These are phyloP conservation scores for Agriopis leucophaearia DNA, from an alignment of 2,888 invertebrate species.

Conservation along the genomic window DNA sequence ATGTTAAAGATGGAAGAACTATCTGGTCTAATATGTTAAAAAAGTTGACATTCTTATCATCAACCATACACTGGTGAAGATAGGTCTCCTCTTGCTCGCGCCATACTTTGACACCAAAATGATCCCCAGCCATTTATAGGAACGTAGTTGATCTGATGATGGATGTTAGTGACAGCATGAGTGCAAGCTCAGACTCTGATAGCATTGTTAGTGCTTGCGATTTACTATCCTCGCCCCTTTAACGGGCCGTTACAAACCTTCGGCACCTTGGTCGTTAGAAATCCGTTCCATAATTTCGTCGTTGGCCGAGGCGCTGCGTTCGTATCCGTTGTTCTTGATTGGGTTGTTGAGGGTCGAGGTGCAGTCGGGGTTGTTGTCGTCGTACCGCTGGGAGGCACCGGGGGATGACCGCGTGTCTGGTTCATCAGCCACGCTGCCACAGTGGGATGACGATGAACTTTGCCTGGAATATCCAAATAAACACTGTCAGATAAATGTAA, in stretches of 20 bases:
- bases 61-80: not conserved
- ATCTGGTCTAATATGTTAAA: not conserved
- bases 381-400: constrained; percentile 79
- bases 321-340: constrained; percentile 84
- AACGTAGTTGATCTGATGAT: not conserved
- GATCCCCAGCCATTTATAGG: not conserved
- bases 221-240: constrained; percentile 39
- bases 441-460: constrained; percentile 84
- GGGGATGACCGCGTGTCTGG: constrained; percentile 84
- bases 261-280: constrained; percentile 83
- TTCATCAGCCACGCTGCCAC: constrained; percentile 81
- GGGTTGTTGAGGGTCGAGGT: constrained; percentile 79
- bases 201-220: constrained; percentile 33
- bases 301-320: constrained; percentile 76
- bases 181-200: constrained; percentile 25
- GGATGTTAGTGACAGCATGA: constrained; percentile 31
- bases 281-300: constrained; percentile 82
- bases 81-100: not conserved
- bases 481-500: not conserved
- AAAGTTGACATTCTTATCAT: not conserved
- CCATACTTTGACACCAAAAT: not conserved
- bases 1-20: constrained; percentile 5
- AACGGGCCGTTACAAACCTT: constrained; percentile 67
- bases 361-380: constrained; percentile 78
- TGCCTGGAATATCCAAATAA: constrained; percentile 64